phyloP scores from a whole-genome alignment of 1,140 invertebrate genomes.

The Drosophila mojavensis region DNA sequence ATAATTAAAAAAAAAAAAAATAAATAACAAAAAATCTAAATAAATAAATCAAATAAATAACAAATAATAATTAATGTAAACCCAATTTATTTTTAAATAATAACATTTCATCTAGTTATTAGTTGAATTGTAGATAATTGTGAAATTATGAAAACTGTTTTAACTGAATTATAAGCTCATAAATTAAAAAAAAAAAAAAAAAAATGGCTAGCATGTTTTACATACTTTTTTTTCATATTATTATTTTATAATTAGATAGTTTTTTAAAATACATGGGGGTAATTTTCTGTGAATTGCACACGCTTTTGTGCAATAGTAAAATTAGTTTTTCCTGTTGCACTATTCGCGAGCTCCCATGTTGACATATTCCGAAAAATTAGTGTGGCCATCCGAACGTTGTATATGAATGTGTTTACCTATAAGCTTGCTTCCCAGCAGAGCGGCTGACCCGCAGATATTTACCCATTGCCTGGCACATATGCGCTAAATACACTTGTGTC shows the following conservation, averaged over 20 bases:
- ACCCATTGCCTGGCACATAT: constrained; percentile 58
- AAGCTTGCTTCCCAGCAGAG: constrained; percentile 1
- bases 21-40: no score
- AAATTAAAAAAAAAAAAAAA: no score
- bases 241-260: no score
- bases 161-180: no score
- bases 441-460: constrained; percentile 61
- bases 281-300: background rate
- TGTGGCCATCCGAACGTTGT: constrained; percentile 46
- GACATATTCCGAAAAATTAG: constrained; percentile 11
- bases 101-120: no score
- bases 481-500: constrained; percentile 77
- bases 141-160: no score
- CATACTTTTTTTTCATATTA: background rate
- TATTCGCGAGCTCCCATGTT: background rate
- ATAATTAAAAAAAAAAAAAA: no score
- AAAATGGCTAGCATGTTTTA: no score
- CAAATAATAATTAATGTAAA: no score
- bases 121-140: no score
- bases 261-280: background rate
- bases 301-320: background rate
- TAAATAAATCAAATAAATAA: no score
- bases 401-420: constrained; percentile 29
- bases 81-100: no score
- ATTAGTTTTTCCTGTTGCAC: constrained; percentile 1